Evolutionary conservation across 2,113 vertebrate species (phyloP).

Genomic region (Pelobates fuscus): DNA sequence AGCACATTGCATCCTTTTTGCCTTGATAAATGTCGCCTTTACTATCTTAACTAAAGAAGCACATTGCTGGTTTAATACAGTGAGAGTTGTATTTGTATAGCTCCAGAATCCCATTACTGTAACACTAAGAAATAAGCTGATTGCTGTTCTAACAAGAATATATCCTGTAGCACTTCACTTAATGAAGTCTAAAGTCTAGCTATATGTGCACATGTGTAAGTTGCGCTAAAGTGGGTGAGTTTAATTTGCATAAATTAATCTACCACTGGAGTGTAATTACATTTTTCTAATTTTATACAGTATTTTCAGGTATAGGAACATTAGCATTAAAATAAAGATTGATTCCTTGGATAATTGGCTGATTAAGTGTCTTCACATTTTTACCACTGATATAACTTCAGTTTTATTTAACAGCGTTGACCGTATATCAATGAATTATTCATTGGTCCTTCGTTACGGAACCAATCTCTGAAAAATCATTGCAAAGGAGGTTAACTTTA

Average conservation of each 20-base stretch:
- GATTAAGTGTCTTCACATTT: constrained; percentile 65
- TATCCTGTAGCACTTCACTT: too few species aligned
- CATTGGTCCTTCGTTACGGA: constrained; percentile 73
- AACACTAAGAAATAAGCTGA: too few species aligned
- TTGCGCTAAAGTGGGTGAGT: not conserved
- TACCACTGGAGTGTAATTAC: constrained; percentile 18
- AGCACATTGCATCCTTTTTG: too few species aligned
- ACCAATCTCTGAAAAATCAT: constrained; percentile 67
- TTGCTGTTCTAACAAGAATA: too few species aligned
- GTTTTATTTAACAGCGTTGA: constrained; percentile 73
- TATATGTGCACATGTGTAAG: not conserved
- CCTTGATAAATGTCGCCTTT: too few species aligned
- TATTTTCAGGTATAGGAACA: constrained; percentile 54
- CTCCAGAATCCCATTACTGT: too few species aligned
- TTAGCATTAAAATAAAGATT: constrained; percentile 57
- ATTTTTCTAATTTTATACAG: constrained; percentile 47
- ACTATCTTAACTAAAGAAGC: too few species aligned
- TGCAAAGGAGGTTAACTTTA: constrained; percentile 65
- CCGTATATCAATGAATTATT: constrained; percentile 76
- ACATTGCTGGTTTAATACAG: too few species aligned
- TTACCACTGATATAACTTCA: constrained; percentile 64
- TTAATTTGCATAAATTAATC: not conserved
- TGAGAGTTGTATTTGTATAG: too few species aligned
- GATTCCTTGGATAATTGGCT: constrained; percentile 61
- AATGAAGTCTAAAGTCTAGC: too few species aligned